phyloP scores from a whole-genome alignment of 35 echinoderm and acorn worm genomes.

The Diadema setosum region DNA sequence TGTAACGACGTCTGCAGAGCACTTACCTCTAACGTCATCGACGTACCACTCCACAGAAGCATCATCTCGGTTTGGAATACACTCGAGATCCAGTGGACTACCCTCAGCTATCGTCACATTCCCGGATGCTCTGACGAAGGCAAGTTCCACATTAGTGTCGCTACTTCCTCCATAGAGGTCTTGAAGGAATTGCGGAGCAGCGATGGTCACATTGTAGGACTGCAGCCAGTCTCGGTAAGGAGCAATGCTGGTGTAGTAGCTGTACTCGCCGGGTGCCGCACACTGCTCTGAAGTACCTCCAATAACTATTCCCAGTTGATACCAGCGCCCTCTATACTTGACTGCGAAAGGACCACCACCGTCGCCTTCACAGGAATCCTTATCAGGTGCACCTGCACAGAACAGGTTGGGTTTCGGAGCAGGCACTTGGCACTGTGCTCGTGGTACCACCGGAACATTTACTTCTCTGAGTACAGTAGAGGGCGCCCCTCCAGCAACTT shows the following conservation, averaged over 20 bases:
- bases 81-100: neutral
- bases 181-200: too few species aligned
- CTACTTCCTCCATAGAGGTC: too few species aligned
- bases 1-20: too few species aligned
- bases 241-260: constrained; percentile 69
- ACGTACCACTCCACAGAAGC: neutral
- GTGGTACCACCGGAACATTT: constrained; percentile 45
- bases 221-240: constrained; percentile 64
- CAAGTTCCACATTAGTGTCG: too few species aligned
- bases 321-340: constrained; percentile 19
- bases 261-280: constrained; percentile 61
- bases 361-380: constrained; percentile 49
- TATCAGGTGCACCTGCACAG: constrained; percentile 65
- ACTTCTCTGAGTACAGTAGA: constrained; percentile 78
- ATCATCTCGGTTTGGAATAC: neutral
- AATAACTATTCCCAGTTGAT: constrained; percentile 16
- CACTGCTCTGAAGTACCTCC: constrained; percentile 76
- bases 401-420: constrained; percentile 79
- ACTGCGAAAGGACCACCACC: constrained; percentile 53
- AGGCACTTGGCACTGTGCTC: neutral
- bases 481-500: constrained; percentile 5
- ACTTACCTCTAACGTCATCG: neutral
- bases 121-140: neutral
- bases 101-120: neutral
- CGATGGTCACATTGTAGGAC: neutral